phyloP scores from a whole-genome alignment of 2,113 vertebrate species.

The Gymnogyps californianus region DNA sequence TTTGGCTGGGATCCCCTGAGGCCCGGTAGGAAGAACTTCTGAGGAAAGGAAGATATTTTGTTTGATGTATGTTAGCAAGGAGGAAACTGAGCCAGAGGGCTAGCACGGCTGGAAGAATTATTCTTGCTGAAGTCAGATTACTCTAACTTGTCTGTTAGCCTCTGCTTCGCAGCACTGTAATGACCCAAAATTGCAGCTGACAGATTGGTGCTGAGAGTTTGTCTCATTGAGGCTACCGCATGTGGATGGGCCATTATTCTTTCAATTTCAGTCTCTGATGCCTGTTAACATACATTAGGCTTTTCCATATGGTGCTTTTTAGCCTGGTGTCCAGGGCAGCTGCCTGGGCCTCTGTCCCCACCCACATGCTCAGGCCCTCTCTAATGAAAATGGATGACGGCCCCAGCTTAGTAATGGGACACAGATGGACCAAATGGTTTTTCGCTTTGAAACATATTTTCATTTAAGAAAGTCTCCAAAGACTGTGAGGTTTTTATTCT shows the following conservation, averaged over 20 bases:
- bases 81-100: neutral
- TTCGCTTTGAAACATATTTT: conserved; percentile 21
- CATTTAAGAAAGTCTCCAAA: neutral
- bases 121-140: conserved; percentile 22
- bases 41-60: neutral
- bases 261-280: conserved; percentile 71
- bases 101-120: neutral
- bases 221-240: conserved; percentile 43
- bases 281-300: conserved; percentile 73
- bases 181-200: conserved; percentile 73
- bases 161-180: conserved; percentile 64
- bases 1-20: neutral
- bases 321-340: conserved; percentile 64
- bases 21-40: neutral
- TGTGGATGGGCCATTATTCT: conserved; percentile 73
- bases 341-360: conserved; percentile 40
- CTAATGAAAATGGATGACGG: conserved; percentile 46
- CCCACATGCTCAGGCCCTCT: conserved; percentile 39
- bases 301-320: conserved; percentile 65
- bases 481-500: neutral
- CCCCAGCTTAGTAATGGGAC: conserved; percentile 71
- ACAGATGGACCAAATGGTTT: conserved; percentile 62
- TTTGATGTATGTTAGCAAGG: neutral
- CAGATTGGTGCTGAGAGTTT: conserved; percentile 75
- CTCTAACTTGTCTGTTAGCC: neutral